Evolutionary conservation across 2,888 invertebrate species (phyloP).

Genomic region (Chrysolina haemoptera): DNA sequence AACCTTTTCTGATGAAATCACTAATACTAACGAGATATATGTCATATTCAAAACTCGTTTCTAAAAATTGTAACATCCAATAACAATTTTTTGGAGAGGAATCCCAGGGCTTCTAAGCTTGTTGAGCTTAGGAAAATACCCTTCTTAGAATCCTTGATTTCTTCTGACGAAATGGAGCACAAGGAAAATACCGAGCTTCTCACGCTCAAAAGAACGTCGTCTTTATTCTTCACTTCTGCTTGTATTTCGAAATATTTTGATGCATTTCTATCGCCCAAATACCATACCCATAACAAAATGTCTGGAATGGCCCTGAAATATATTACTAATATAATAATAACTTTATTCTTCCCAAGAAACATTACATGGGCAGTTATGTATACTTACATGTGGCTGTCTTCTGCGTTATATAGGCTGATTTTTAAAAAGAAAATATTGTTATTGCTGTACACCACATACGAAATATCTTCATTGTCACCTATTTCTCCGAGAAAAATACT

Average conservation of each 20-base stretch:
- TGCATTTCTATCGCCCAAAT: conserved; percentile 55
- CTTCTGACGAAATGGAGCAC: conserved; percentile 55
- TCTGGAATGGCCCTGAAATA: conserved; percentile 36
- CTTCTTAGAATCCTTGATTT: conserved; percentile 59
- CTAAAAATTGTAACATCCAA: conserved; percentile 28
- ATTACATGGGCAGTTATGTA: conserved; percentile 13
- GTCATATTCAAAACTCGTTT: conserved; percentile 24
- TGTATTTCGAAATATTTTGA: conserved; percentile 61
- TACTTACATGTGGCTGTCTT: conserved; percentile 37
- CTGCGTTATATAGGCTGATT: conserved; percentile 37
- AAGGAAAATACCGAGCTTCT: conserved; percentile 61
- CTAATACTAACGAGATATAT: neutral
- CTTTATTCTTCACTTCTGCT: conserved; percentile 56
- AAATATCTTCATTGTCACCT: conserved; percentile 54
- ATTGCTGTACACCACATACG: conserved; percentile 58
- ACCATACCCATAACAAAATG: conserved; percentile 63
- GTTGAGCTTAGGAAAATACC: conserved; percentile 60
- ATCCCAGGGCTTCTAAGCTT: conserved; percentile 49
- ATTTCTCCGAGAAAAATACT: conserved; percentile 57
- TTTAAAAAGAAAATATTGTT: conserved; percentile 63
- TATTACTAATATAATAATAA: neutral
- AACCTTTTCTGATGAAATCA: neutral
- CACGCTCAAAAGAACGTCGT: conserved; percentile 59
- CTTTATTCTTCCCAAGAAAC: no score
- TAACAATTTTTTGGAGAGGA: conserved; percentile 30